Percentiles rank a stretch among this genome's conserved stretches.
Evolutionary conservation across 2,888 invertebrate genomes (phyloP).

Genomic region (Habrosyne pyritoides): DNA sequence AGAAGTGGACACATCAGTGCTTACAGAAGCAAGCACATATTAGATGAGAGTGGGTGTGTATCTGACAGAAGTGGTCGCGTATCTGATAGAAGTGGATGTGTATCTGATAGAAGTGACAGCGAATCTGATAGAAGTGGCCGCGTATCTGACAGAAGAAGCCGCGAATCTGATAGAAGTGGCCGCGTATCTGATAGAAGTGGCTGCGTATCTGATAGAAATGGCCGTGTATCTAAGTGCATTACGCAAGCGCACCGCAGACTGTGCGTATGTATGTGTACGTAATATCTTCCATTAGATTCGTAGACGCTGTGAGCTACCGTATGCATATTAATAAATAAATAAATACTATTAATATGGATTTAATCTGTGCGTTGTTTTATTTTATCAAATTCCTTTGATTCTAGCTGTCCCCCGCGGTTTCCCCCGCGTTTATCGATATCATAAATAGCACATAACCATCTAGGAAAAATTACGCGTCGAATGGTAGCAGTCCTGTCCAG

Average conservation of each 20-base stretch:
- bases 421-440: too few species aligned
- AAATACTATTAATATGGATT: constrained; percentile 59
- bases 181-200: too few species aligned
- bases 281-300: constrained; percentile 79
- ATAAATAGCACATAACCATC: too few species aligned
- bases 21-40: too few species aligned
- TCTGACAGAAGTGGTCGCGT: too few species aligned
- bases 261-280: constrained; percentile 43
- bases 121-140: background rate
- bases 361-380: constrained; percentile 26
- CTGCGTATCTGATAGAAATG: background rate
- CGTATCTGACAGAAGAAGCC: background rate
- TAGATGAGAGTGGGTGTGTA: too few species aligned
- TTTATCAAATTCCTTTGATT: constrained; percentile 7
- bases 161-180: too few species aligned
- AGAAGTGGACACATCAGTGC: too few species aligned
- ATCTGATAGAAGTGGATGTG: background rate
- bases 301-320: constrained; percentile 78
- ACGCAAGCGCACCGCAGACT: constrained; percentile 61
- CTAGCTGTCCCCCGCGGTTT: too few species aligned
- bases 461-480: too few species aligned
- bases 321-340: constrained; percentile 69
- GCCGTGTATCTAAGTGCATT: background rate
- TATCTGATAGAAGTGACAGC: background rate
- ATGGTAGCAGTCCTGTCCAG: too few species aligned